Conservation (phyloP, 2,888 invertebrate species). For the Clostera curtula region DNA sequence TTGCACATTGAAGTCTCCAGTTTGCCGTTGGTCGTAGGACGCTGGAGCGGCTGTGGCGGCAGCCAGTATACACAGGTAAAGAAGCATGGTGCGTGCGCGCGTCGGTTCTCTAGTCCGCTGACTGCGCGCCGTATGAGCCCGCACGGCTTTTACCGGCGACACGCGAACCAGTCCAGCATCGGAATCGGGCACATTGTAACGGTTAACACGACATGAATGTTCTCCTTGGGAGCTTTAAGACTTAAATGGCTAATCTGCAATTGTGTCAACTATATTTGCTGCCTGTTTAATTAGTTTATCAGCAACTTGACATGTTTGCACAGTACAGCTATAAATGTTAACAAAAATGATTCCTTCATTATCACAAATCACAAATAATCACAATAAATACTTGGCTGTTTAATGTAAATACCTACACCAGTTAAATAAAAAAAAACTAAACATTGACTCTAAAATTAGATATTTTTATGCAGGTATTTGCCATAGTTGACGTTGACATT, state of each 20-base stretch:
- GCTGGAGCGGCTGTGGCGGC: slow-evolving; percentile 41
- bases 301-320: no score
- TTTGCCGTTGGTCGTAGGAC: slow-evolving; percentile 82
- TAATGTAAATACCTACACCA: no score
- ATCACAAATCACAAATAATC: no score
- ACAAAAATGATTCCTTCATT: no score
- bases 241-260: slow-evolving; percentile 11
- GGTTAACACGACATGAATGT: slow-evolving; percentile 54
- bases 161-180: slow-evolving; percentile 58
- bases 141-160: slow-evolving; percentile 62
- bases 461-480: no score
- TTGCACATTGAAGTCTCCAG: slow-evolving; percentile 83
- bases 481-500: no score
- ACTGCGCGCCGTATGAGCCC: slow-evolving; percentile 48
- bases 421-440: no score
- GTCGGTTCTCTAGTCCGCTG: slow-evolving; percentile 32
- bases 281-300: not conserved
- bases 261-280: slow-evolving; percentile 1
- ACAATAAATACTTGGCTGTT: no score
- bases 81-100: slow-evolving; percentile 54
- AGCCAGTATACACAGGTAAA: slow-evolving; percentile 38
- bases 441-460: no score
- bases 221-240: slow-evolving; percentile 21
- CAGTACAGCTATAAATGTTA: no score
- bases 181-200: slow-evolving; percentile 68